Percentiles rank a stretch among this genome's conserved stretches.
Conservation (phyloP, 2,888 invertebrate genomes). For the Linnaemya vulpina region DNA sequence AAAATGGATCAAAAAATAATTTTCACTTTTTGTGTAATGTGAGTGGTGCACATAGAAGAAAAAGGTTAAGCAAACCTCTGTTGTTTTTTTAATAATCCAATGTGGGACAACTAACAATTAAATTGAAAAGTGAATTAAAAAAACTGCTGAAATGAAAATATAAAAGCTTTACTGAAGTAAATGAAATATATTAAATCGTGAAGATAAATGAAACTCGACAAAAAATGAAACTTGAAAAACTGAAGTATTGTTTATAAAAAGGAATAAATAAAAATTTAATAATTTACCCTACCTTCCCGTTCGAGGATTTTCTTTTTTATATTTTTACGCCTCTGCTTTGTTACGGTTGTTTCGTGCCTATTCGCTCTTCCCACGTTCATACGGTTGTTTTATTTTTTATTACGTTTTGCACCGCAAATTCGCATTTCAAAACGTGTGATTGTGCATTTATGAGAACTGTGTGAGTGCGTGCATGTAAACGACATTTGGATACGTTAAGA, state of each 20-base stretch:
- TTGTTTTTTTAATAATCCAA: constrained; percentile 32
- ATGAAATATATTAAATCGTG: constrained; percentile 14
- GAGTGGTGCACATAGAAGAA: constrained; percentile 58
- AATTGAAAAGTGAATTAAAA: neutral
- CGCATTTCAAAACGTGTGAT: constrained; percentile 70
- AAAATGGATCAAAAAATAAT: constrained; percentile 60
- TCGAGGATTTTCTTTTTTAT: constrained; percentile 58
- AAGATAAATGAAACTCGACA: constrained; percentile 1
- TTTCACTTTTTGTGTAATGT: constrained; percentile 69
- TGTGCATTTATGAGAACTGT: constrained; percentile 27
- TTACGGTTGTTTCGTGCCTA: constrained; percentile 65
- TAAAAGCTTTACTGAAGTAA: neutral
- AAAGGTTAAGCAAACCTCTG: constrained; percentile 64
- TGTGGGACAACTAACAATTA: constrained; percentile 44
- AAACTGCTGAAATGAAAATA: neutral
- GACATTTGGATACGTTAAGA: constrained; percentile 30
- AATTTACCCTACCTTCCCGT: constrained; percentile 49
- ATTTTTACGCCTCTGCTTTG: constrained; percentile 72
- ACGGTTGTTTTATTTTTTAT: constrained; percentile 61
- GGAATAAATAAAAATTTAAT: constrained; percentile 2
- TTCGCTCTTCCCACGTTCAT: constrained; percentile 70
- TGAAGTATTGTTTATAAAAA: constrained; percentile 33
- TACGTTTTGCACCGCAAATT: constrained; percentile 69
- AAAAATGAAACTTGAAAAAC: neutral
- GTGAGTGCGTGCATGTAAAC: constrained; percentile 28